phyloP scores from a whole-genome alignment of 2,888 invertebrate species.

The Cryptophagus acutangulus region DNA sequence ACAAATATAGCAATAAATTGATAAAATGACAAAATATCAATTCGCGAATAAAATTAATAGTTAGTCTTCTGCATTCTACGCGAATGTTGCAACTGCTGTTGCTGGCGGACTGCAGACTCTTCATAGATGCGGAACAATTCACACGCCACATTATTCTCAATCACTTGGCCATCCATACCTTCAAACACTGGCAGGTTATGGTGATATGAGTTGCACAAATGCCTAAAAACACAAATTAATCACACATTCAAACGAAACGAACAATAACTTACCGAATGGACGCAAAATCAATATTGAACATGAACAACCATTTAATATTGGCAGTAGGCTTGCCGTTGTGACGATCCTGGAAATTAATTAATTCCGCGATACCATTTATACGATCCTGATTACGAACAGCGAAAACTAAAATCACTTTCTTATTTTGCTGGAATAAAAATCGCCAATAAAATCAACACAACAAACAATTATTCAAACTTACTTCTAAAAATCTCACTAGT shows the following conservation, averaged over 20 bases:
- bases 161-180: slow-evolving; percentile 28
- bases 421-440: slow-evolving; percentile 8
- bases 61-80: no score
- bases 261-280: neutral
- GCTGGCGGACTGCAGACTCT: no score
- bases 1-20: no score
- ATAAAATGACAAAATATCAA: no score
- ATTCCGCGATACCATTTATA: slow-evolving; percentile 15
- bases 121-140: slow-evolving; percentile 23
- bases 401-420: slow-evolving; percentile 2
- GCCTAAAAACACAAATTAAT: slow-evolving; percentile 18
- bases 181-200: slow-evolving; percentile 26
- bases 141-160: slow-evolving; percentile 26
- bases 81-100: no score
- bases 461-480: slow-evolving; percentile 32
- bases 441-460: slow-evolving; percentile 8
- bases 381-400: neutral
- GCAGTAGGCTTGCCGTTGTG: slow-evolving; percentile 22
- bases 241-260: neutral
- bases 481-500: slow-evolving; percentile 56
- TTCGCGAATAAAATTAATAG: no score
- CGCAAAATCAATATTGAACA: neutral
- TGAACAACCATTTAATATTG: slow-evolving; percentile 21
- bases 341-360: slow-evolving; percentile 1
- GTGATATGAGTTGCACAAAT: slow-evolving; percentile 30